Evolutionary conservation across 2,797 vertebrate species (phyloP).

Genomic region (Chromis chromis): DNA sequence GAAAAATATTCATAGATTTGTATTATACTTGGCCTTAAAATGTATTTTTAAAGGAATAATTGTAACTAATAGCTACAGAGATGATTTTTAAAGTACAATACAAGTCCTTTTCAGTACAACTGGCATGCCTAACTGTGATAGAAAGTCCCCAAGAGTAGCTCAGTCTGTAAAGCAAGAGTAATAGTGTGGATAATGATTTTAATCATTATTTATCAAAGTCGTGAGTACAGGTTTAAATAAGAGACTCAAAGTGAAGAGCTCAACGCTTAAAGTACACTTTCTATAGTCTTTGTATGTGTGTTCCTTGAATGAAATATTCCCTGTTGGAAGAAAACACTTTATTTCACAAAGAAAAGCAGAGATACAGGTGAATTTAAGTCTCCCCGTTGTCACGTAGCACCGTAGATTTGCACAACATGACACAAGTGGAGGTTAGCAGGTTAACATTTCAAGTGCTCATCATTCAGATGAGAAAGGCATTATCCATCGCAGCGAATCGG

Average conservation of each 20-base stretch:
- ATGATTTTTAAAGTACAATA: not conserved
- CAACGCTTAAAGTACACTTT: not conserved
- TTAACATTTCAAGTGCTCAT: constrained; percentile 27
- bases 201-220: not conserved
- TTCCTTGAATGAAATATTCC: not conserved
- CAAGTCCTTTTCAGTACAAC: not conserved
- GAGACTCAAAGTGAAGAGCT: constrained; percentile 6
- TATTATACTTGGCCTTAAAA: not conserved
- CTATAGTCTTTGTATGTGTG: not conserved
- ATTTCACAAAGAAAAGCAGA: constrained; percentile 9
- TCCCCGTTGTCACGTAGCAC: constrained; percentile 1
- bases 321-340: constrained; percentile 16
- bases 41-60: not conserved
- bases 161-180: too few species aligned
- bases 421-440: constrained; percentile 17
- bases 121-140: not conserved
- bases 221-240: not conserved
- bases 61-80: not conserved
- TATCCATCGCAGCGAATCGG: not conserved
- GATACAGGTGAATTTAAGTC: constrained; percentile 15
- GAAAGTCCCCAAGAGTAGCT: not conserved
- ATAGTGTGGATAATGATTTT: not conserved
- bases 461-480: constrained; percentile 23
- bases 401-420: constrained; percentile 24
- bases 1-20: not conserved